phyloP scores from a whole-genome alignment of 2,888 invertebrate species.

The Ectemnius lituratus region DNA sequence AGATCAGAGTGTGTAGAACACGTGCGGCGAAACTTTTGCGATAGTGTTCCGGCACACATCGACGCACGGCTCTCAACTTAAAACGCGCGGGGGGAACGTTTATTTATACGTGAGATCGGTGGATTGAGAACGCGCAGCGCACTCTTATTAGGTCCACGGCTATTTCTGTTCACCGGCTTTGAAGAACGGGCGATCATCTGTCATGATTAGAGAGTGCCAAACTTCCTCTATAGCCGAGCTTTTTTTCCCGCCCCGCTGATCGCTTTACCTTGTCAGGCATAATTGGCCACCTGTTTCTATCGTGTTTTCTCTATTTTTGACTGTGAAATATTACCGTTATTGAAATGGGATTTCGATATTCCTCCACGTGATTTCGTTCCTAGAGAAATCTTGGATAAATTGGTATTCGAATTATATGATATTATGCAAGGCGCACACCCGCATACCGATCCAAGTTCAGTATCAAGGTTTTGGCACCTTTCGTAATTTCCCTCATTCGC shows the following conservation, averaged over 20 bases:
- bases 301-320: no score
- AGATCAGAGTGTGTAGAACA: conserved; percentile 1
- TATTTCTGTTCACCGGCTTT: conserved; percentile 19
- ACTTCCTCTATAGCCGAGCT: background rate
- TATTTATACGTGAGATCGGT: conserved; percentile 38
- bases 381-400: no score
- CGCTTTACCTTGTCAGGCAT: no score
- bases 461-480: conserved; percentile 57
- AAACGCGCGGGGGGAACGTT: conserved; percentile 15
- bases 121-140: conserved; percentile 20
- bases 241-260: no score
- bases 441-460: conserved; percentile 43
- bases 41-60: background rate
- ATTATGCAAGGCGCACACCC: no score
- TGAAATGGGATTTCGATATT: no score
- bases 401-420: no score
- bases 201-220: conserved; percentile 10
- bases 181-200: conserved; percentile 23
- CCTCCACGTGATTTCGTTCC: no score
- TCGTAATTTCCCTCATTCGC: background rate
- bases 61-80: background rate
- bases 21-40: background rate
- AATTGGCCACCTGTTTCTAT: no score
- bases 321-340: no score
- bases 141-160: conserved; percentile 4